Base-by-base conservation (phyloP, 2,113 vertebrate genomes). In the Nycticorax nycticorax region DNA sequence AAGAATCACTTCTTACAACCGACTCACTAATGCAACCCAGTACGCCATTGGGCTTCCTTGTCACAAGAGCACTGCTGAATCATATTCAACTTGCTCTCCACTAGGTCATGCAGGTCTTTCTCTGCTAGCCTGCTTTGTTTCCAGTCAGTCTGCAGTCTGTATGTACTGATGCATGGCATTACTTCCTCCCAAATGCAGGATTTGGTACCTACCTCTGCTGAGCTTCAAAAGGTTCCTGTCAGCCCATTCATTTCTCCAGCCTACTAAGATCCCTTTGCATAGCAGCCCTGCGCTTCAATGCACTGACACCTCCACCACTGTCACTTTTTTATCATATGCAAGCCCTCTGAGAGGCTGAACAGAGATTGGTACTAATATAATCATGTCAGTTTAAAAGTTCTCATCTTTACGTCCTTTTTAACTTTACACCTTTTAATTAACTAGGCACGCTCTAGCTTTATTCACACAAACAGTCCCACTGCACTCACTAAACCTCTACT, bases 151-250 rank as follows among this genome's bases (percentile, higher is more conserved):
- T 43, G 43, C 74, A 21, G 3, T 26, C 35, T n/a, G 16, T 3
- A 76, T 1, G 18, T 7, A n/a, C 5, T 33, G 47, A 62, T 33
- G 28, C 12, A 41, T 1, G 4, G 55, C 1, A 1, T 27, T 84
- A 74, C 24, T 56, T 92, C 43, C 56, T 77, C 24, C 17, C 56
- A 89, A 59, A 59, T n/a, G 15, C 26, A 85, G 50, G 28, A 59
- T 26, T 35, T 68, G 6, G 56, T 35, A 88, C 39, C 30, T 33
- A 37, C 48, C 26, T 52, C 30, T 63, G 52, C 1, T 41, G 23
- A 78, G 35, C 37, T 85, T 74, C 32, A 52, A 39, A 78, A 82
- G 23, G 53, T 10, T 93, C 47, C 60, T 63, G 26, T 14, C 64
- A 75, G 73, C 32, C 47, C 74, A 73, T 32, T 52, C 3, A n/a